phyloP scores from a whole-genome alignment of 2,888 invertebrate species.

The Antheraea yamamai region DNA sequence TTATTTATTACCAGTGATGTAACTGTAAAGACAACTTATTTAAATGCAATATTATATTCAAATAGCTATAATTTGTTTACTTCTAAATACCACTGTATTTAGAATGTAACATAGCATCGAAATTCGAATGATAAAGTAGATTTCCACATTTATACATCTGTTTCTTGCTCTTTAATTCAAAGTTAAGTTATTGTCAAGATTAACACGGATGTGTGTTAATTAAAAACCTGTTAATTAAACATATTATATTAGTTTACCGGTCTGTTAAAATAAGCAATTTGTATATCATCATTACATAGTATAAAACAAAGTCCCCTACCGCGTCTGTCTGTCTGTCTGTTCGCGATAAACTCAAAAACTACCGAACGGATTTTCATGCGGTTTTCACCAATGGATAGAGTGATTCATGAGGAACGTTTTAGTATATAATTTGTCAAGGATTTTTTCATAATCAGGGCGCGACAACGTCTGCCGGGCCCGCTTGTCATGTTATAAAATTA shows the following conservation, averaged over 20 bases:
- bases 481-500: not conserved
- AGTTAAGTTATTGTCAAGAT: not conserved
- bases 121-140: not conserved
- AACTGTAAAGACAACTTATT: too few species aligned
- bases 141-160: not conserved
- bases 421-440: too few species aligned
- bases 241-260: not conserved
- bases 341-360: too few species aligned
- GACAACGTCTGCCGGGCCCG: too few species aligned
- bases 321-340: too few species aligned
- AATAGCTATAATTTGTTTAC: not conserved
- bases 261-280: not conserved
- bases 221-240: not conserved
- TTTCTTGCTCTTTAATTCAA: not conserved
- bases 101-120: not conserved
- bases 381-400: too few species aligned
- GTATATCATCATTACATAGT: not conserved
- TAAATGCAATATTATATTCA: not conserved
- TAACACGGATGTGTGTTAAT: not conserved
- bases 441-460: too few species aligned
- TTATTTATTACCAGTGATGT: too few species aligned
- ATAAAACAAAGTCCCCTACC: too few species aligned
- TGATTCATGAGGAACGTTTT: too few species aligned
- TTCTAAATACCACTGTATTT: not conserved
- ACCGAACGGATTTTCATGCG: too few species aligned